These are phyloP conservation scores for Laothoe populi DNA, from an alignment of 2,888 invertebrate species.

Conservation along the genomic window DNA sequence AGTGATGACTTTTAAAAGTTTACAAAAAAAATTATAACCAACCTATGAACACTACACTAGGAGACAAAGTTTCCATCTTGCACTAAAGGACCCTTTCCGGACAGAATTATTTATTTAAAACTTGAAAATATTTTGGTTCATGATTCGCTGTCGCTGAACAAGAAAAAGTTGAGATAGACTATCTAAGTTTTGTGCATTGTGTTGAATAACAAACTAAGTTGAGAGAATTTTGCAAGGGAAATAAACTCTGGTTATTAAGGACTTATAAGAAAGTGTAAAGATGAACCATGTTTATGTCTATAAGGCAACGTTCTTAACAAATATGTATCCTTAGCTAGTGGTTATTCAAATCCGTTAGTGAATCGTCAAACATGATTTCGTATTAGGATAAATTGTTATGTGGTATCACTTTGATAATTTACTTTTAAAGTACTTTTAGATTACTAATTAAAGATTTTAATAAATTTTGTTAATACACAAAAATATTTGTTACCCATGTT, in stretches of 20 bases:
- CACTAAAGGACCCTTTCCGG: not conserved
- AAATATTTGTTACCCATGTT: too few species aligned
- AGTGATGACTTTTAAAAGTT: too few species aligned
- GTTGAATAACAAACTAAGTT: constrained; percentile 22
- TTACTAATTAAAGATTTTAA: too few species aligned
- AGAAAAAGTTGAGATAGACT: constrained; percentile 11
- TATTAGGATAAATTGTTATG: not conserved
- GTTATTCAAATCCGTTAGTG: too few species aligned
- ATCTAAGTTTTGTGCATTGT: constrained; percentile 15
- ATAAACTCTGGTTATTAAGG: not conserved
- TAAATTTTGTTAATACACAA: too few species aligned
- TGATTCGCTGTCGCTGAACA: constrained; percentile 20
- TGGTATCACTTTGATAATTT: too few species aligned
- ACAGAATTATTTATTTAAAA: constrained; percentile 7
- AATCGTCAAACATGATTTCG: not conserved
- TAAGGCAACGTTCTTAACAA: not conserved
- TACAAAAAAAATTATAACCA: too few species aligned
- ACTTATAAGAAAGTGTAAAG: not conserved
- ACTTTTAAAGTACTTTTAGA: too few species aligned
- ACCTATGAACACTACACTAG: too few species aligned
- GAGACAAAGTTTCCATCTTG: too few species aligned
- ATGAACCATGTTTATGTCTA: not conserved
- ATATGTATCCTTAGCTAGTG: too few species aligned
- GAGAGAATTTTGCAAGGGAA: not conserved
- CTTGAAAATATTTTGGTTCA: constrained; percentile 4